Base-by-base conservation (phyloP, 2,888 invertebrate species). In the Pilophorus perplexus region DNA sequence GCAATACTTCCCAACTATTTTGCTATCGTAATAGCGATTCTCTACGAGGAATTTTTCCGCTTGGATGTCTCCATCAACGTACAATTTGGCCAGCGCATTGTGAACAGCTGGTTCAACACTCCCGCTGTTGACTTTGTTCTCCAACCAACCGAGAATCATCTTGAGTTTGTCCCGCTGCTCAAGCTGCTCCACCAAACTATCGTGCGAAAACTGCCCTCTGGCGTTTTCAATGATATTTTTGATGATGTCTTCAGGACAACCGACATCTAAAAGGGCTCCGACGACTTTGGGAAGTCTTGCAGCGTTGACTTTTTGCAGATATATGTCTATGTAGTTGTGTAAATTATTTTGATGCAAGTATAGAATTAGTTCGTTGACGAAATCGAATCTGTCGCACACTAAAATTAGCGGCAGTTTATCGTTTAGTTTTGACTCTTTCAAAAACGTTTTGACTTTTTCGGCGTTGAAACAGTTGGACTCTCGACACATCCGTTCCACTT, bases 61-160 rank as follows among this genome's bases (percentile, higher is more conserved):
- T 78, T 98, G 99, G 77, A 98, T 98, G 80, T 99, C 99, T 70
- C 96, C 93, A 79, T 99, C 99, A 74, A 99, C 99, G 81, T 99
- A 99, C 74, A 99, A 99, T 79, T 99, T 99, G 66, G 98, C 99
- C 72, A 99, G 81, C 0, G 99, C 98, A 79, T 99, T 99, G 79
- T 99, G 98, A 0, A 98, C 98, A 10, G 98, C 98, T 2, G 97
- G 90, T 76, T 99, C 98, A 12, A 87, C 88, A 75, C 93, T 93
- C 42, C 96, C 96, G 75, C 99, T 98, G 76, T 97, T 97, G 22
- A 96, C 90, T 64, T 97, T 86, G 0, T 91, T 93, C 77, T 99
- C 99, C 73, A 99, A 78, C 98, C 98, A 99, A 0, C 97, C 95
- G 55, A 96, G 81, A 16, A 99, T 81, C 62, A 99, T 80, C 77